Conservation (phyloP, 2,888 invertebrate species). For the Oscheius onirici region DNA sequence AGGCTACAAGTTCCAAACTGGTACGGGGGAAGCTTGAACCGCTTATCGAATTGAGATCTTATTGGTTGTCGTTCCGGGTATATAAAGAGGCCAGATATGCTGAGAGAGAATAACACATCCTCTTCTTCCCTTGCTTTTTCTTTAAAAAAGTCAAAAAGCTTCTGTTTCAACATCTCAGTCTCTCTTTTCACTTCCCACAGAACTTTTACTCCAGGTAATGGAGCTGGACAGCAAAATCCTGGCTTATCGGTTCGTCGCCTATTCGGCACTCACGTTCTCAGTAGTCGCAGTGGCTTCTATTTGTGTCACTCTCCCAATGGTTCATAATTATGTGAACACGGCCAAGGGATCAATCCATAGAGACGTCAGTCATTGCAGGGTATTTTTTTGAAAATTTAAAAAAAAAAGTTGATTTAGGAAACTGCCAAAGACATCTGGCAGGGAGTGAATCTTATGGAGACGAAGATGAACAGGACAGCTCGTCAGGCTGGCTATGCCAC, state of each 20-base stretch:
- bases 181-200: neutral
- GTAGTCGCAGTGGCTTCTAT: conserved; percentile 61
- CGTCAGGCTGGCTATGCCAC: conserved; percentile 36
- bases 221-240: conserved; percentile 43
- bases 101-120: neutral
- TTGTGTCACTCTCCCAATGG: conserved; percentile 62
- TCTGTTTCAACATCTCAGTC: neutral
- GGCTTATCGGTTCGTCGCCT: conserved; percentile 62
- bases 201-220: conserved; percentile 18
- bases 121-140: neutral
- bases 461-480: conserved; percentile 55
- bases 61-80: neutral
- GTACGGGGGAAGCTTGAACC: neutral
- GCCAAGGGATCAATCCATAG: conserved; percentile 55
- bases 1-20: conserved; percentile 1
- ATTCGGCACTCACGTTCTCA: conserved; percentile 61
- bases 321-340: conserved; percentile 61
- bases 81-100: neutral
- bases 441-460: conserved; percentile 47
- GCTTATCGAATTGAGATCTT: conserved; percentile 9
- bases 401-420: conserved; percentile 36
- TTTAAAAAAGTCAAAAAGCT: neutral
- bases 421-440: conserved; percentile 60
- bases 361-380: conserved; percentile 56
- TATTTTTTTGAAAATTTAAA: conserved; percentile 1